phyloP scores from a whole-genome alignment of 2,888 invertebrate species.

The Herminia tarsipennalis region DNA sequence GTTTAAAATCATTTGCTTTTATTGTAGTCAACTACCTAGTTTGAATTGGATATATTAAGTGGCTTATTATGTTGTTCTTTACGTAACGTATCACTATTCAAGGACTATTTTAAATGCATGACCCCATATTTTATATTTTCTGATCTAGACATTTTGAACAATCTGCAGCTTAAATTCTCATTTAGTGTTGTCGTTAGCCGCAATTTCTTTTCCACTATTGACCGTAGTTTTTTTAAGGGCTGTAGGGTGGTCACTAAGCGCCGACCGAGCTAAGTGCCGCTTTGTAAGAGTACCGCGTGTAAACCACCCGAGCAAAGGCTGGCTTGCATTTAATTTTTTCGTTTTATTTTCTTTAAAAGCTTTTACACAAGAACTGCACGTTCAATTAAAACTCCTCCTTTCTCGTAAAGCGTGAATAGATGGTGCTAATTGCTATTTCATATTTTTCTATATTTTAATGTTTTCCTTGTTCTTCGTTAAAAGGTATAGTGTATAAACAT shows the following conservation, averaged over 20 bases:
- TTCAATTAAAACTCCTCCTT: conserved; percentile 66
- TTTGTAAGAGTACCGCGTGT: conserved; percentile 63
- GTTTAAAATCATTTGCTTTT: no score
- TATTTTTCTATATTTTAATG: conserved; percentile 7
- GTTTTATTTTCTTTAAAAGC: conserved; percentile 69
- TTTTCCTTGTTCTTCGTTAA: no score
- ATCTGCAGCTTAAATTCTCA: conserved; percentile 21
- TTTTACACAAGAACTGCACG: conserved; percentile 63
- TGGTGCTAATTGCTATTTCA: conserved; percentile 45
- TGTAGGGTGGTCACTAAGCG: conserved; percentile 58
- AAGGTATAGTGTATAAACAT: no score
- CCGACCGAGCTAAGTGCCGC: conserved; percentile 65
- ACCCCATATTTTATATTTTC: no score
- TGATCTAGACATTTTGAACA: no score
- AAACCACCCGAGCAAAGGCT: conserved; percentile 61
- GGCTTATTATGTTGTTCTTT: no score
- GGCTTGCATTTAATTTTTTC: conserved; percentile 57
- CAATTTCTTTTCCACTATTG: conserved; percentile 54
- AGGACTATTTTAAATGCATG: no score
- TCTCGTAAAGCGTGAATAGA: conserved; percentile 54
- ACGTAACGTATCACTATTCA: no score
- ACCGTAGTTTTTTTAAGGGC: conserved; percentile 51
- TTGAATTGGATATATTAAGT: no score
- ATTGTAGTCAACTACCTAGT: no score
- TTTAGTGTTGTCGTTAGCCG: conserved; percentile 48